Evolutionary conservation across 2,113 vertebrate genomes (phyloP).

Genomic region (Chiloscyllium plagiosum): DNA sequence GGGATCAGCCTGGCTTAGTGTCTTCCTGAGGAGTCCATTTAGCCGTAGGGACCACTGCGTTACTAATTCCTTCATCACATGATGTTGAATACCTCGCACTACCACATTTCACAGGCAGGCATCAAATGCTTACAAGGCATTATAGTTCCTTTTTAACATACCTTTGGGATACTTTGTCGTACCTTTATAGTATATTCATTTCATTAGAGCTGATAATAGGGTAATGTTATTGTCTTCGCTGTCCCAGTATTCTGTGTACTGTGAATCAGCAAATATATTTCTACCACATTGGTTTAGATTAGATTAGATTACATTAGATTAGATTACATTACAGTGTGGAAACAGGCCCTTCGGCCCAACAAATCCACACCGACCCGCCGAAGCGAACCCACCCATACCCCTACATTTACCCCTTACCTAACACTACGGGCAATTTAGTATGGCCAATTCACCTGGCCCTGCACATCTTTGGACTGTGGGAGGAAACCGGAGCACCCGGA

Average conservation of each 20-base stretch:
- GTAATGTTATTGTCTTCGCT: background rate
- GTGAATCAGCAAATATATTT: background rate
- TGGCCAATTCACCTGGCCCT: no score
- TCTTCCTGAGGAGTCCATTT: background rate
- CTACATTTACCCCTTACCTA: no score
- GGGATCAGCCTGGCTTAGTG: background rate
- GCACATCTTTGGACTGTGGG: no score
- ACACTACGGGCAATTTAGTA: no score
- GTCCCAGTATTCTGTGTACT: background rate
- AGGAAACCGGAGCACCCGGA: no score
- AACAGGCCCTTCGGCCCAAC: no score
- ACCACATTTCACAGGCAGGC: slow-evolving; percentile 2
- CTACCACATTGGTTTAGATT: background rate
- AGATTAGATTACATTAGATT: no score
- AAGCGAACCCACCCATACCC: no score
- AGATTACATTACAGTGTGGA: no score
- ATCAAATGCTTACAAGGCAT: slow-evolving; percentile 1
- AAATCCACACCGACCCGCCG: no score
- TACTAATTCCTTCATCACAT: slow-evolving; percentile 13
- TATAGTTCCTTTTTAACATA: background rate
- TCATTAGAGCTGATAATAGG: background rate
- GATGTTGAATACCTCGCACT: background rate
- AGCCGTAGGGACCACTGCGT: background rate
- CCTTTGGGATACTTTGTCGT: background rate
- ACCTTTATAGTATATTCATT: background rate